Evolutionary conservation across 2,888 invertebrate genomes (phyloP).

Genomic region (Erebia palarica): DNA sequence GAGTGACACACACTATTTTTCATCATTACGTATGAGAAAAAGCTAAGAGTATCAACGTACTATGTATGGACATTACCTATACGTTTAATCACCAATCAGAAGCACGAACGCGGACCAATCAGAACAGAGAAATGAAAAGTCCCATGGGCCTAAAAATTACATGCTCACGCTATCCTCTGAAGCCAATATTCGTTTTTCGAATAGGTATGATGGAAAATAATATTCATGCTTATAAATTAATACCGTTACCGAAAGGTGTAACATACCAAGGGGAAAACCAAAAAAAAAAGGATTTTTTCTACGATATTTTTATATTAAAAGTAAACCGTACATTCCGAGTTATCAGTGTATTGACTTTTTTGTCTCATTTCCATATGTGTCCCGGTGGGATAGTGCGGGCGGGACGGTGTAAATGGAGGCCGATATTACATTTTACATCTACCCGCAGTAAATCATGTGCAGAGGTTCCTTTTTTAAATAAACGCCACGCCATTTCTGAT

Average conservation of each 20-base stretch:
- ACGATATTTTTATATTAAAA: slow-evolving; percentile 9
- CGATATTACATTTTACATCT: slow-evolving; percentile 31
- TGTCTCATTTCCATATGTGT: slow-evolving; percentile 33
- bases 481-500: slow-evolving; percentile 31
- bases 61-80: no score
- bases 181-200: no score
- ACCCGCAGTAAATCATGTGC: slow-evolving; percentile 34
- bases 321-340: slow-evolving; percentile 20
- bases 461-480: slow-evolving; percentile 35
- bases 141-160: no score
- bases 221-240: neutral
- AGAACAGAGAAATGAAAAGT: no score
- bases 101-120: no score
- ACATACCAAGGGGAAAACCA: neutral
- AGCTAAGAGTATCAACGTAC: no score
- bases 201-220: no score
- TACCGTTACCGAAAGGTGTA: neutral
- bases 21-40: no score
- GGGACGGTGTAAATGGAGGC: slow-evolving; percentile 22
- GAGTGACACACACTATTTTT: no score
- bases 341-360: slow-evolving; percentile 33
- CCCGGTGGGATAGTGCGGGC: slow-evolving; percentile 26
- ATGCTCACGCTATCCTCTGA: no score
- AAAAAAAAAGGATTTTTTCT: slow-evolving; percentile 11
- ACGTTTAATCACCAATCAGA: no score